A percentile compares a stretch with the other conserved stretches of the same genome.
Evolutionary conservation across 2,113 vertebrate species (phyloP).

Genomic region (Tachysurus fulvidraco): DNA sequence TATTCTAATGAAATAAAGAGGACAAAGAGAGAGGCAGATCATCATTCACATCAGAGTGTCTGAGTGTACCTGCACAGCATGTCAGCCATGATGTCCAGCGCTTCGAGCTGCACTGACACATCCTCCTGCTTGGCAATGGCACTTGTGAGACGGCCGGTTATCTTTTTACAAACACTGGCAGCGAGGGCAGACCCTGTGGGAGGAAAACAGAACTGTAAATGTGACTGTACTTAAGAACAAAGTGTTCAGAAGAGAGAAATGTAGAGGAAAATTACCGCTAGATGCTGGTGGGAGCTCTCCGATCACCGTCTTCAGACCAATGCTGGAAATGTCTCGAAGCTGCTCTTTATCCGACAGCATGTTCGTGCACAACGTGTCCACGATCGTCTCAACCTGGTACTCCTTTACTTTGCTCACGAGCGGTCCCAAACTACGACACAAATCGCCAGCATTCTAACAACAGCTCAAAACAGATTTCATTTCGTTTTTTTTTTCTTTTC

Average conservation of each 20-base stretch:
- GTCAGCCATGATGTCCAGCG: conserved; percentile 98
- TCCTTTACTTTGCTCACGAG: conserved; percentile 99
- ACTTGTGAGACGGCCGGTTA: conserved; percentile 95
- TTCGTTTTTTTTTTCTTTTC: background rate
- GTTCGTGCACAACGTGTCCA: conserved; percentile 98
- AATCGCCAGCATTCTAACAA: background rate
- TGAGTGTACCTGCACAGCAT: conserved; percentile 92
- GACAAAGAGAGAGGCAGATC: background rate
- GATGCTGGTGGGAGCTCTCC: conserved; percentile 98
- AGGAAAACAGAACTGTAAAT: conserved; percentile 10
- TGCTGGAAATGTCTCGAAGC: conserved; percentile 95
- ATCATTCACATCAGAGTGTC: background rate
- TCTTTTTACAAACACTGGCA: conserved; percentile 98
- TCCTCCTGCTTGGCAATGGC: conserved; percentile 99
- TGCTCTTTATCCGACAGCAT: conserved; percentile 99
- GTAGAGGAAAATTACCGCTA: conserved; percentile 79
- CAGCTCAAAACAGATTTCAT: background rate
- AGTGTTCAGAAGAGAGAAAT: background rate
- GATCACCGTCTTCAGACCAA: conserved; percentile 97
- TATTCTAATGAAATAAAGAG: background rate
- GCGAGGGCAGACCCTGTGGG: conserved; percentile 89
- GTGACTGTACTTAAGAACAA: background rate
- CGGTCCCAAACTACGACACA: conserved; percentile 84
- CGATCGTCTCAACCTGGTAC: conserved; percentile 98
- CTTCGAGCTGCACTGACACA: conserved; percentile 96